phyloP scores from a whole-genome alignment of 2,888 invertebrate species.

The Drosophila longiperda region DNA sequence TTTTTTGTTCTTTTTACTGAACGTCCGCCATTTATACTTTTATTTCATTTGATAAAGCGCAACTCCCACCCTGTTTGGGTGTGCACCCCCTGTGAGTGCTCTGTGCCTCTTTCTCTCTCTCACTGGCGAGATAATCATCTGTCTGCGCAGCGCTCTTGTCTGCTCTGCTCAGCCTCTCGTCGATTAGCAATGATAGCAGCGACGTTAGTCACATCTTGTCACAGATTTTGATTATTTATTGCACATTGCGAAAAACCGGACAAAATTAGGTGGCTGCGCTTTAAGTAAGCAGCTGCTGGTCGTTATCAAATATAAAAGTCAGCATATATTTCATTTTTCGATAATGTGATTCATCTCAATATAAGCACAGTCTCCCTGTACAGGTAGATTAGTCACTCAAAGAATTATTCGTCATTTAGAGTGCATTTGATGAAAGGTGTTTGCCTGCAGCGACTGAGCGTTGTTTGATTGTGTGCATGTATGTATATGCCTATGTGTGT shows the following conservation, averaged over 20 bases:
- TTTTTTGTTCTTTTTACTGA: slow-evolving; percentile 6
- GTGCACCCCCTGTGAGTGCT: slow-evolving; percentile 40
- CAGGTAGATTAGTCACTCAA: slow-evolving; percentile 57
- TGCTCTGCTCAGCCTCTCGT: slow-evolving; percentile 20
- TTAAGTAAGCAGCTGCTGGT: slow-evolving; percentile 14
- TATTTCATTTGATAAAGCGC: slow-evolving; percentile 65
- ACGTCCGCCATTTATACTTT: slow-evolving; percentile 73
- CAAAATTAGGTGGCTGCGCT: slow-evolving; percentile 37
- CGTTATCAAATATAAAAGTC: slow-evolving; percentile 18
- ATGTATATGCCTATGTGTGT: not conserved
- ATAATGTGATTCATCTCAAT: slow-evolving; percentile 43
- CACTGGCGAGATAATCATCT: slow-evolving; percentile 7
- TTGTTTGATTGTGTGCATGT: not conserved
- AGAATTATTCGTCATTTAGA: slow-evolving; percentile 45
- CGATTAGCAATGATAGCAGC: not conserved
- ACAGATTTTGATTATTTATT: slow-evolving; percentile 43
- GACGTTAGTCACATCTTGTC: slow-evolving; percentile 12
- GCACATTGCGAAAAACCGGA: slow-evolving; percentile 34
- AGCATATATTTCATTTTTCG: slow-evolving; percentile 14
- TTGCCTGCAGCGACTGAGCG: slow-evolving; percentile 40
- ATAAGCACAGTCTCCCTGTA: slow-evolving; percentile 11
- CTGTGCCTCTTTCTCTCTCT: slow-evolving; percentile 7
- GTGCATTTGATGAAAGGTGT: slow-evolving; percentile 54
- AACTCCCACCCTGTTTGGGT: slow-evolving; percentile 67
- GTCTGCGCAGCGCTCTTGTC: slow-evolving; percentile 26